phyloP scores from a whole-genome alignment of 2,113 vertebrate species.

The Orientallactaga bullata region DNA sequence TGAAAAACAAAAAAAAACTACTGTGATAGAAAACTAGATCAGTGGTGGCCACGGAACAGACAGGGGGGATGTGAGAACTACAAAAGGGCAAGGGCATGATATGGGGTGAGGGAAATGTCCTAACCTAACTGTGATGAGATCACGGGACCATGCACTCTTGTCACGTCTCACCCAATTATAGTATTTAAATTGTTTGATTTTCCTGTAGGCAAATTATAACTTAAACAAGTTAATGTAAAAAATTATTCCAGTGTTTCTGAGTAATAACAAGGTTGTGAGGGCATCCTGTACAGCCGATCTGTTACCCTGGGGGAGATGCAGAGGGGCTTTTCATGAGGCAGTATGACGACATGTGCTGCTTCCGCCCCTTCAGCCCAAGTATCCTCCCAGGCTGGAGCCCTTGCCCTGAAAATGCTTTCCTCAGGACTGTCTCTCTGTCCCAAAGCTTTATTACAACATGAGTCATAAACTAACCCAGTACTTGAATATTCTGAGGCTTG shows the following conservation, averaged over 20 bases:
- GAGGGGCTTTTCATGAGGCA: neutral
- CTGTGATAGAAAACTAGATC: neutral
- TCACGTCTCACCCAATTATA: neutral
- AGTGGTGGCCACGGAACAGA: too few relatives aligned
- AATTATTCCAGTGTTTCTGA: neutral
- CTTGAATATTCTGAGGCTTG: conserved; percentile 38
- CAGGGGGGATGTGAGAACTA: fast-evolving
- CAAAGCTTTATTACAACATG: neutral
- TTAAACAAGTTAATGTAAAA: conserved; percentile 31
- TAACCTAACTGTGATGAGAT: neutral
- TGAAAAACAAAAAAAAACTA: neutral
- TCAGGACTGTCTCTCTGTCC: neutral
- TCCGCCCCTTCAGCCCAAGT: neutral
- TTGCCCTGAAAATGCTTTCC: neutral
- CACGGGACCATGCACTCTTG: neutral
- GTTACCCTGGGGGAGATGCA: neutral
- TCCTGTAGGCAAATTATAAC: neutral
- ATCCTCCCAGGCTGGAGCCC: neutral
- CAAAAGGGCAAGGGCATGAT: neutral
- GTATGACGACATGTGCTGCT: neutral
- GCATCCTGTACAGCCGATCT: neutral
- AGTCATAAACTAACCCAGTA: neutral
- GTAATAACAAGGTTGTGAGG: neutral
- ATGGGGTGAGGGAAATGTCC: neutral
- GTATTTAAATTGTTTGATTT: conserved; percentile 6